Conservation (phyloP, 2,888 invertebrate genomes). For the Podotricha telesiphe region DNA sequence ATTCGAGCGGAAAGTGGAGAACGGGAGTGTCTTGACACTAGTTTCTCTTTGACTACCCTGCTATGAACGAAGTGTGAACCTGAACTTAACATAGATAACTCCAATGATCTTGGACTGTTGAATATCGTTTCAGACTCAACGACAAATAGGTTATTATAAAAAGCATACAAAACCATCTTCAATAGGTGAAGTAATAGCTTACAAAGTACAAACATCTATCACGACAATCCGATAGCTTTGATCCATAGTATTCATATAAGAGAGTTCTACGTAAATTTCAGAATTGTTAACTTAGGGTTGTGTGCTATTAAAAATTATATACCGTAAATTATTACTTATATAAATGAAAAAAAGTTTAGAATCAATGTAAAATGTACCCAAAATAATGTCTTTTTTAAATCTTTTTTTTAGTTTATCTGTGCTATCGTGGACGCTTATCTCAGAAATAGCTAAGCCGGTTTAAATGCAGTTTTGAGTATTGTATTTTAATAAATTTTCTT, state of each 20-base stretch:
- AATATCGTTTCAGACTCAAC: neutral
- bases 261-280: conserved; percentile 25
- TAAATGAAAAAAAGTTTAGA: neutral
- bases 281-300: conserved; percentile 15
- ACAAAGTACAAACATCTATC: conserved; percentile 31
- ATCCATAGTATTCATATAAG: conserved; percentile 39
- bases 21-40: too few relatives aligned
- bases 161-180: neutral
- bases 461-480: too few relatives aligned
- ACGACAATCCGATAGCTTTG: conserved; percentile 38
- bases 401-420: too few relatives aligned
- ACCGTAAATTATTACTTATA: neutral
- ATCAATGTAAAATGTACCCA: too few relatives aligned
- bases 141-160: conserved; percentile 6
- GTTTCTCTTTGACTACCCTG: too few relatives aligned
- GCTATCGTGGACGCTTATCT: too few relatives aligned
- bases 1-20: too few relatives aligned
- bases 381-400: too few relatives aligned
- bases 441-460: too few relatives aligned
- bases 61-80: too few relatives aligned
- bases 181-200: neutral
- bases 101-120: neutral
- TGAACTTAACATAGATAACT: neutral
- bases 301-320: conserved; percentile 6
- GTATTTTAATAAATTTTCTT: too few relatives aligned